These are phyloP conservation scores for Pteruthius melanotis DNA, from an alignment of 2,113 vertebrate species.

Conservation along the genomic window DNA sequence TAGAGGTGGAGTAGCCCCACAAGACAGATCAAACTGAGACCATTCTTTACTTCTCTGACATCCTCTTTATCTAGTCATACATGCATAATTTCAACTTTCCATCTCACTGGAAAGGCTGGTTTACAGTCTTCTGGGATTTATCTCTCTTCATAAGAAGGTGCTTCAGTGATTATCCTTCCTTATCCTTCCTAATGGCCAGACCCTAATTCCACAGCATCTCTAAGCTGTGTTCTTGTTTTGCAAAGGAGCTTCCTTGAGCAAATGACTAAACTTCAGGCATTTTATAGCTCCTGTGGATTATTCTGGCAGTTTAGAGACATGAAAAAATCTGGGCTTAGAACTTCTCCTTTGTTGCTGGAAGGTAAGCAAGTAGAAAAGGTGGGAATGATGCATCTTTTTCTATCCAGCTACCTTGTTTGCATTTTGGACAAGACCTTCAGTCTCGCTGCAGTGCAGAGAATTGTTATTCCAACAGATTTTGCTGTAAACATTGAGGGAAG, in stretches of 20 bases:
- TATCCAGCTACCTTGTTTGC: not conserved
- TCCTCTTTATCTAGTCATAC: not conserved
- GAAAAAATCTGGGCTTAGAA: not conserved
- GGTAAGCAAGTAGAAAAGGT: not conserved
- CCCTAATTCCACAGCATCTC: not conserved
- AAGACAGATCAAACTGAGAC: not conserved
- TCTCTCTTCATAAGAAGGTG: not conserved
- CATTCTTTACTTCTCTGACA: not conserved
- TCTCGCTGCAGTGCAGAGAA: not conserved
- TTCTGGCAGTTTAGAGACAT: not conserved
- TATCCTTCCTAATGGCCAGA: not conserved
- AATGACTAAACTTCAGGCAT: not conserved
- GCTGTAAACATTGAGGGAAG: not conserved
- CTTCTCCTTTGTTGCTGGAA: not conserved
- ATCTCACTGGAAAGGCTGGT: not conserved
- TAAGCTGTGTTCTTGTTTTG: not conserved
- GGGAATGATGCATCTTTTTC: not conserved
- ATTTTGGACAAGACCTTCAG: not conserved
- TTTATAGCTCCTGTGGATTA: not conserved
- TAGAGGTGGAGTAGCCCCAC: not conserved
- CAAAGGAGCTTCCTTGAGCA: not conserved
- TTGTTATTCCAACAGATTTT: not conserved
- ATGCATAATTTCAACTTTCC: not conserved
- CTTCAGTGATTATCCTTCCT: not conserved
- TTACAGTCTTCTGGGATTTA: not conserved